These are phyloP conservation scores for Macropus fuliginosus DNA, from an alignment of 2,797 vertebrate genomes.

Conservation along the genomic window DNA sequence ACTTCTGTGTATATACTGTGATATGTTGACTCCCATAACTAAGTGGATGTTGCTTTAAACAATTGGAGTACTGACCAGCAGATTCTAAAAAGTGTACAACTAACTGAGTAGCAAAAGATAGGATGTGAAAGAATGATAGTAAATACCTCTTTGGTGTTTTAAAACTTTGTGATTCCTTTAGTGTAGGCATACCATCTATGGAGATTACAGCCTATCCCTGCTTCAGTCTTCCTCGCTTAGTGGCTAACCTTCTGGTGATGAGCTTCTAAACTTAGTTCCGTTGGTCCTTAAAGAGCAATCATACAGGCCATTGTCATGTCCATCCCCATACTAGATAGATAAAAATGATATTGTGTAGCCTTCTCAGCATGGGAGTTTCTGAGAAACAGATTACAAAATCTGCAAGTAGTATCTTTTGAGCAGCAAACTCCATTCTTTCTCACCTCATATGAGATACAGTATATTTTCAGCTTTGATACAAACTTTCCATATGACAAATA, in stretches of 20 bases:
- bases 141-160: no score
- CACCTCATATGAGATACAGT: background rate
- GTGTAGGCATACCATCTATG: no score
- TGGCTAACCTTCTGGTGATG: background rate
- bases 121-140: no score
- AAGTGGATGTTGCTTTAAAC: no score
- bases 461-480: background rate
- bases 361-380: no score
- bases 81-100: no score
- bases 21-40: no score
- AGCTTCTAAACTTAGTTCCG: background rate
- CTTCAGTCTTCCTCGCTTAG: background rate
- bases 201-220: no score
- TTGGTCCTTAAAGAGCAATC: background rate
- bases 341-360: background rate
- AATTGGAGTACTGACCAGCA: no score
- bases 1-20: no score
- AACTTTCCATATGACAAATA: background rate
- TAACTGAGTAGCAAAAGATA: no score
- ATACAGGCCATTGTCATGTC: background rate
- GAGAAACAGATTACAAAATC: background rate
- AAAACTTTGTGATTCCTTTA: no score
- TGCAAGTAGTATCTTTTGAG: background rate
- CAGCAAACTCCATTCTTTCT: background rate
- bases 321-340: background rate